A percentile compares a stretch with the other conserved stretches of the same genome.
These are phyloP conservation scores for Andrena trimmerana DNA, from an alignment of 2,888 invertebrate genomes.

Conservation along the genomic window DNA sequence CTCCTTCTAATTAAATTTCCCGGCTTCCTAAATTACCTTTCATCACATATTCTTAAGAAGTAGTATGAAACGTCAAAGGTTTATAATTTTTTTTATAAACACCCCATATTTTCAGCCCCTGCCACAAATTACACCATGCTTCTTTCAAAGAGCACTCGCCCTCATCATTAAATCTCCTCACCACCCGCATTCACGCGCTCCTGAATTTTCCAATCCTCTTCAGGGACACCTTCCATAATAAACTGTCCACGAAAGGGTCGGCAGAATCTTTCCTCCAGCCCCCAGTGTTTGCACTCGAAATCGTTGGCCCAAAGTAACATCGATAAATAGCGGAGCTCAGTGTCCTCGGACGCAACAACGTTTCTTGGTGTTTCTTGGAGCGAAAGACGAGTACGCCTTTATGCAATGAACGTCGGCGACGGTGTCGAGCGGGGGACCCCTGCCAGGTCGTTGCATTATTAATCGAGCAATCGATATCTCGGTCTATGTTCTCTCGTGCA, in stretches of 20 bases:
- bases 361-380: constrained; percentile 18
- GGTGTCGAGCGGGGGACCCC: constrained; percentile 58
- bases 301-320: neutral
- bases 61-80: no score
- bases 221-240: neutral
- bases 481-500: constrained; percentile 68
- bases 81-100: neutral
- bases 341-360: constrained; percentile 11
- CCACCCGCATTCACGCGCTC: neutral
- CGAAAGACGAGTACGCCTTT: constrained; percentile 42
- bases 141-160: neutral
- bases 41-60: no score
- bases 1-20: no score
- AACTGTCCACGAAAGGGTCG: neutral
- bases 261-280: neutral
- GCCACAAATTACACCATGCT: neutral
- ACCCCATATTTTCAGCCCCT: no score
- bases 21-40: no score
- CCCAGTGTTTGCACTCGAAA: neutral
- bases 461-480: constrained; percentile 80
- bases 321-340: neutral
- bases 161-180: neutral
- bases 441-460: constrained; percentile 78
- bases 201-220: neutral
- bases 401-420: constrained; percentile 47